These are phyloP conservation scores for Lithophane leautieri DNA, from an alignment of 2,888 invertebrate genomes.

Conservation along the genomic window DNA sequence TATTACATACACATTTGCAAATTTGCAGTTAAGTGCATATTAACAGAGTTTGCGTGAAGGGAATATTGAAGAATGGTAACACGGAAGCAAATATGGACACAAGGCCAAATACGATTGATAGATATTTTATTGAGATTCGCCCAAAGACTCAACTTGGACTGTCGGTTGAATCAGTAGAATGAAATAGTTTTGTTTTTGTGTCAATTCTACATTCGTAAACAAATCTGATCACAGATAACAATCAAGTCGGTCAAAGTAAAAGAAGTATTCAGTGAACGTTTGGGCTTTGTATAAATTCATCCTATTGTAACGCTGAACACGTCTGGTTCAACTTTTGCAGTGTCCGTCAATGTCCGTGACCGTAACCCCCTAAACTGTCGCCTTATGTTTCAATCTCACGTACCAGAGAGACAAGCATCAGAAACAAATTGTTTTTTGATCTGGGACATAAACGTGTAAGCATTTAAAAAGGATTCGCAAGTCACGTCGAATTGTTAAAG, in stretches of 20 bases:
- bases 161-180: conserved; percentile 2
- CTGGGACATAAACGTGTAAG: conserved; percentile 83
- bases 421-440: conserved; percentile 86
- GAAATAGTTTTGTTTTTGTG: conserved; percentile 44
- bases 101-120: conserved; percentile 24
- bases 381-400: conserved; percentile 82
- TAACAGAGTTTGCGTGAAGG: conserved; percentile 31
- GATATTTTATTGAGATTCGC: conserved; percentile 24
- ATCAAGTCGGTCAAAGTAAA: conserved; percentile 76
- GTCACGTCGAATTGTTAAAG: conserved; percentile 75
- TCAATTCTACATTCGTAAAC: conserved; percentile 55
- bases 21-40: conserved; percentile 28
- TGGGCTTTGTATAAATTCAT: conserved; percentile 71
- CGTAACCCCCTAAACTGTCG: conserved; percentile 78
- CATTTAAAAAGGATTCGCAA: conserved; percentile 75
- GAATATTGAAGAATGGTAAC: conserved; percentile 24
- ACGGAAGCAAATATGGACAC: conserved; percentile 36
- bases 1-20: conserved; percentile 24
- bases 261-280: conserved; percentile 70
- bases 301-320: conserved; percentile 75
- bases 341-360: conserved; percentile 78
- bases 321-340: conserved; percentile 77
- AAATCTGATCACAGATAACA: conserved; percentile 68
- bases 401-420: conserved; percentile 82
- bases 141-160: conserved; percentile 24